These are phyloP conservation scores for Drosophila yooni DNA, from an alignment of 2,888 invertebrate genomes.

Conservation along the genomic window DNA sequence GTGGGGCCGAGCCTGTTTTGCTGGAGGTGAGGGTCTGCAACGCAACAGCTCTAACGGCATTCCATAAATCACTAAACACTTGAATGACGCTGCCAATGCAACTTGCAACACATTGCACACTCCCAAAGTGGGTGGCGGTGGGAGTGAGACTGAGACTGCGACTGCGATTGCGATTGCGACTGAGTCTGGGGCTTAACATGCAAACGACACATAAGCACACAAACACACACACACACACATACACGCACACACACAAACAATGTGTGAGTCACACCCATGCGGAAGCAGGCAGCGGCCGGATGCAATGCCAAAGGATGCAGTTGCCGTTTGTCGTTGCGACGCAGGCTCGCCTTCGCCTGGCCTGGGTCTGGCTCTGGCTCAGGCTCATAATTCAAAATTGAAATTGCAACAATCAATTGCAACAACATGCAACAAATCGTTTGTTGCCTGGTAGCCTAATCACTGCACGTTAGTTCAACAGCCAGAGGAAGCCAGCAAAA, in stretches of 20 bases:
- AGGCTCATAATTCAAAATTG: constrained; percentile 83
- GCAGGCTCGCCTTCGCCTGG: constrained; percentile 40
- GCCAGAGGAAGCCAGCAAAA: constrained; percentile 61
- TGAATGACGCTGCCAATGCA: constrained; percentile 79
- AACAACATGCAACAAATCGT: constrained; percentile 80
- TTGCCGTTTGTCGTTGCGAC: constrained; percentile 21
- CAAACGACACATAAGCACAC: constrained; percentile 43
- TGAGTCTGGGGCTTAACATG: constrained; percentile 53
- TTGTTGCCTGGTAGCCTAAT: constrained; percentile 75
- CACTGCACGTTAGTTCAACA: constrained; percentile 68
- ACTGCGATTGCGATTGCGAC: constrained; percentile 21
- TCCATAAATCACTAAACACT: constrained; percentile 83
- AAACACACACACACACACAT: constrained; percentile 9
- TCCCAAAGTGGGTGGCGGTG: background rate
- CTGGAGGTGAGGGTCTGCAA: background rate
- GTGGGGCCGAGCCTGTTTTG: background rate
- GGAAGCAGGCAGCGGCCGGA: constrained; percentile 59
- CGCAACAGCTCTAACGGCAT: constrained; percentile 75
- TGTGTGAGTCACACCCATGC: constrained; percentile 25
- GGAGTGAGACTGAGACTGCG: constrained; percentile 33
- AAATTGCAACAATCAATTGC: constrained; percentile 84
- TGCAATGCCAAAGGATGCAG: constrained; percentile 62
- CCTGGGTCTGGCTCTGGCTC: constrained; percentile 16
- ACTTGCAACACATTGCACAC: constrained; percentile 78
- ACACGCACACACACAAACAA: background rate